Evolutionary conservation across 1,140 invertebrate species (phyloP).

Genomic region (Andricus grossulariae): DNA sequence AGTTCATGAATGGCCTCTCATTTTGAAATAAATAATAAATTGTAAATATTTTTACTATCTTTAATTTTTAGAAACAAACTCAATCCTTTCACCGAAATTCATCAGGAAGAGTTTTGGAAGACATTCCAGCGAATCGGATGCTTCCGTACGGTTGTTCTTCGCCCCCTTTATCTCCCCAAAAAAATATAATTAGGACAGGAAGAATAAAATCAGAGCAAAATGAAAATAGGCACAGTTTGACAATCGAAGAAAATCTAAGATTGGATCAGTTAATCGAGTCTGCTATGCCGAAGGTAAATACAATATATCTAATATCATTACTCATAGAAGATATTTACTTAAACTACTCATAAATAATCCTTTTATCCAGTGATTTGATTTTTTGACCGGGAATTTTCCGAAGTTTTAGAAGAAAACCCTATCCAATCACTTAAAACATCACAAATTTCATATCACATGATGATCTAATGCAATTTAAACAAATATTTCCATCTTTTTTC

Average conservation of each 20-base stretch:
- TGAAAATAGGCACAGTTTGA: slow-evolving; percentile 61
- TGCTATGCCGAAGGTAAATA: slow-evolving; percentile 63
- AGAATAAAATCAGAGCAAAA: slow-evolving; percentile 36
- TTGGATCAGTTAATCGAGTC: slow-evolving; percentile 67
- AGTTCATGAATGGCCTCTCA: no score
- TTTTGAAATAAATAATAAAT: no score
- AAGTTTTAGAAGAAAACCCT: no score
- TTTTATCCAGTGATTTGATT: no score
- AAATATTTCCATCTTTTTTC: no score
- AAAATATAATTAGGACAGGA: background rate
- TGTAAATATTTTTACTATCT: background rate
- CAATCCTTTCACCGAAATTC: background rate
- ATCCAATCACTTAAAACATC: no score
- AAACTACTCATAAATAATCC: background rate
- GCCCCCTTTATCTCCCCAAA: slow-evolving; percentile 11
- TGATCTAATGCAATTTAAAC: no score
- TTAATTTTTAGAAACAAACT: background rate
- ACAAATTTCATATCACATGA: no score
- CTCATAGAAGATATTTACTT: background rate
- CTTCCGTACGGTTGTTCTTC: slow-evolving; percentile 46
- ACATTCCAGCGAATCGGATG: slow-evolving; percentile 25
- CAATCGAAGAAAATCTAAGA: slow-evolving; percentile 66
- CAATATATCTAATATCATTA: background rate
- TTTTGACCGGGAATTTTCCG: no score
- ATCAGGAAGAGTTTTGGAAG: slow-evolving; percentile 18